These are phyloP conservation scores for Oscheius sp. DNA, from an alignment of 2,888 invertebrate genomes.

Conservation along the genomic window DNA sequence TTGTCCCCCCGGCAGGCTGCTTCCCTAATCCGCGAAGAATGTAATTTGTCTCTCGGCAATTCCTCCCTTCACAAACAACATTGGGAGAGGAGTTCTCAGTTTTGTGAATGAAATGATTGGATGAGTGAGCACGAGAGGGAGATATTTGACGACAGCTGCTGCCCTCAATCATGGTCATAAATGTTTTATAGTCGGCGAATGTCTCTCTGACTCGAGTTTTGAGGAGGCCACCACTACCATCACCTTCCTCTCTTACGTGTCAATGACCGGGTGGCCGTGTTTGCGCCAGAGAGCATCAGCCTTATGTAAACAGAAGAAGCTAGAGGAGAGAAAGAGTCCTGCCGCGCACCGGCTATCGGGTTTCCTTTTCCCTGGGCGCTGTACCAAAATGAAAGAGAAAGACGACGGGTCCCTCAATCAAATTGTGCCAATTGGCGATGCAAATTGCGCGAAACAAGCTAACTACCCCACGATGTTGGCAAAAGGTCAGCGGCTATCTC, in stretches of 20 bases:
- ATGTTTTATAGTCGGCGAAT: conserved; percentile 13
- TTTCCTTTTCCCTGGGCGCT: neutral
- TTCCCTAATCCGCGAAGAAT: no score
- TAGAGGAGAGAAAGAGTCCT: neutral
- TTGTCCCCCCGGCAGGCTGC: no score
- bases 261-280: conserved; percentile 9
- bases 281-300: conserved; percentile 19
- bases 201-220: neutral
- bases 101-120: no score
- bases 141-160: conserved; percentile 24
- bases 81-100: no score
- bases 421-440: conserved; percentile 9
- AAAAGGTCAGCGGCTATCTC: neutral
- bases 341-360: neutral
- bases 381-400: no score
- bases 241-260: conserved; percentile 11
- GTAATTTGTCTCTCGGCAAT: no score
- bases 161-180: conserved; percentile 26
- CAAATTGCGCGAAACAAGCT: neutral
- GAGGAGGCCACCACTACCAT: neutral
- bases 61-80: no score
- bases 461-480: neutral
- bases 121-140: no score
- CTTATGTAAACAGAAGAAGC: conserved; percentile 1
- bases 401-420: no score